Percentiles rank a stretch among this genome's conserved stretches.
These are phyloP conservation scores for Anseranas semipalmata DNA, from an alignment of 2,113 vertebrate species.

Conservation along the genomic window DNA sequence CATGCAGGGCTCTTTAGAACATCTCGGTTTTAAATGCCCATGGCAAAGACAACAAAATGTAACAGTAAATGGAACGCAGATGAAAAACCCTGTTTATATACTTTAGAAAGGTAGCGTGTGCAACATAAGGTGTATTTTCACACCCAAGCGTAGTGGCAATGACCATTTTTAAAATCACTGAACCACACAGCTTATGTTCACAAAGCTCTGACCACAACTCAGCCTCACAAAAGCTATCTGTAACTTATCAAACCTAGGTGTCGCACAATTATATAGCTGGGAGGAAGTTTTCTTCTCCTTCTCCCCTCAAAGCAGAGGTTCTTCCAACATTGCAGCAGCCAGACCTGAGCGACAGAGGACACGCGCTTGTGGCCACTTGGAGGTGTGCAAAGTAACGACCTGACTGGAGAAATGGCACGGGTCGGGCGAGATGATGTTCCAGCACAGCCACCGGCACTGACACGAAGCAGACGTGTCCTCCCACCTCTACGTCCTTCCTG, in stretches of 20 bases:
- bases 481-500: background rate
- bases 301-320: background rate
- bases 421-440: background rate
- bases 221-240: background rate
- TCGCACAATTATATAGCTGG: background rate
- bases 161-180: background rate
- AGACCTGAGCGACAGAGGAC: background rate
- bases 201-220: background rate
- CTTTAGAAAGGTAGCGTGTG: background rate
- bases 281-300: background rate
- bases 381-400: background rate
- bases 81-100: slow-evolving; percentile 72
- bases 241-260: background rate
- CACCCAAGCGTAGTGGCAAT: background rate
- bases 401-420: background rate
- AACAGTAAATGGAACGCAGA: slow-evolving; percentile 73
- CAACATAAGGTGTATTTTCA: background rate
- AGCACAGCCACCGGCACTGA: background rate
- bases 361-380: accelerated
- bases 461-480: background rate
- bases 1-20: slow-evolving; percentile 79
- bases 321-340: background rate
- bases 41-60: slow-evolving; percentile 81
- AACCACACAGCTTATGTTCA: background rate
- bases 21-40: slow-evolving; percentile 77